Conservation (phyloP, 2,113 vertebrate genomes). For the Pavo muticus region DNA sequence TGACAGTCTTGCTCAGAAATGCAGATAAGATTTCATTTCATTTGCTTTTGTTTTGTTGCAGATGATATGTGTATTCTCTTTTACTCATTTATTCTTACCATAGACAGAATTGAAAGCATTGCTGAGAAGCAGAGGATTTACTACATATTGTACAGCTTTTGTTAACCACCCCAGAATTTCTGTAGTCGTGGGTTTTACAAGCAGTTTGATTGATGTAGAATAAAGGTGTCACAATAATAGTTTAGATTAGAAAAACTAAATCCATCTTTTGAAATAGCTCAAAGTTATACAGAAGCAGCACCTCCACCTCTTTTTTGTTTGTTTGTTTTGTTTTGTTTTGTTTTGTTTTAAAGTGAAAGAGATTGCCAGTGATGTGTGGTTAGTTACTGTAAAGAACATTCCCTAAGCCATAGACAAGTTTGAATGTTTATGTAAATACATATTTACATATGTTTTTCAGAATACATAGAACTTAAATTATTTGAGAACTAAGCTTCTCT, state of each 20-base stretch:
- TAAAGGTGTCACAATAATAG: constrained; percentile 16
- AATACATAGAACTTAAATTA: background rate
- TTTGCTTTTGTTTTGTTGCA: constrained; percentile 18
- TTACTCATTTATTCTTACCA: background rate
- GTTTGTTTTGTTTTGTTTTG: too few relatives aligned
- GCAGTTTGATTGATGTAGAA: constrained; percentile 25
- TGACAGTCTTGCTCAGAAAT: constrained; percentile 23
- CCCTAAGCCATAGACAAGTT: background rate
- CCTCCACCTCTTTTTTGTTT: background rate
- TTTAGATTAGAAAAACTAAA: constrained; percentile 53
- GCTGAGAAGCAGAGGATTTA: constrained; percentile 38
- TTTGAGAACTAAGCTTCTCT: background rate
- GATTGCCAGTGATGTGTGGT: background rate
- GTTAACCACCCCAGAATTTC: background rate
- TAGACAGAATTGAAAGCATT: background rate
- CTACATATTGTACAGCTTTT: constrained; percentile 7
- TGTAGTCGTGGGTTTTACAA: background rate
- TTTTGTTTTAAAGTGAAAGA: background rate
- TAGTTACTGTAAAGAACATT: background rate
- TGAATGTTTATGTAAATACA: background rate
- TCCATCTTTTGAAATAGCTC: background rate
- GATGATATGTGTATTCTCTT: background rate
- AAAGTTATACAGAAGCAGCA: background rate
- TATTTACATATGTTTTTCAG: background rate
- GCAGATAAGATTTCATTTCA: background rate